Evolutionary conservation across 2,888 invertebrate genomes (phyloP), one percentile per base, ranked within the genome.

Genomic region (Tetrapedia diversipes): DNA sequence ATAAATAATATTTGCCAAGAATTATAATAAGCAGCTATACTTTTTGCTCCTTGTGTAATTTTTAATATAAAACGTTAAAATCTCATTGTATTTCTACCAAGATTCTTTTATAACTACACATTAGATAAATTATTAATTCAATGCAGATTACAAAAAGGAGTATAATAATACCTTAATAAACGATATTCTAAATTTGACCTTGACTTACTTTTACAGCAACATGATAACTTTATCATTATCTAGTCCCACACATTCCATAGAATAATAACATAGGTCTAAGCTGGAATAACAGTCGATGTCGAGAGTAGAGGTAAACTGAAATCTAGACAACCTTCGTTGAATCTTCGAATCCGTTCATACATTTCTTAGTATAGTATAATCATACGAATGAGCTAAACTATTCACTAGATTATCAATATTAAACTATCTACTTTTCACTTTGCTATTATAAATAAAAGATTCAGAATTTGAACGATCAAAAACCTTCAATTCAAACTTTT

Each of bases 201-300:
- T 37, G 14, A n/a, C n/a, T 41, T 41, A 27, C 47, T 4, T 27
- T 2, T 27, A 24, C 11, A 24, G 27, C 24, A 4, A 47, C 27
- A 47, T n/a, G 16, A n/a, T 6, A 27, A n/a, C 4, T 34, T 19
- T 19, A 22, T 37, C 16, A 22, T 16, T 19, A 16, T 7, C 32
- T 59, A 29, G 16, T 29, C 8, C 24, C 7, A 43, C 29, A 32
- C 22, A 32, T 16, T n/a, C 7, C 41, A 22, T 29, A 4, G 41
- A 59, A 19, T 6, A 29, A 43, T 41, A 45, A 60, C 4, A 37
- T n/a, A 57, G 24, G 16, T n/a, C 14, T 37, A 61, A 49, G 34
- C 10, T 7, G 47, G 61, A 47, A 34, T 1, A 6, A 34, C 27
- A 11, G 27, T 27, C 27, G 37, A 51, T 51, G 14, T 29, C 29